Conservation (phyloP, 2,113 vertebrate species). For the Propithecus coquereli region DNA sequence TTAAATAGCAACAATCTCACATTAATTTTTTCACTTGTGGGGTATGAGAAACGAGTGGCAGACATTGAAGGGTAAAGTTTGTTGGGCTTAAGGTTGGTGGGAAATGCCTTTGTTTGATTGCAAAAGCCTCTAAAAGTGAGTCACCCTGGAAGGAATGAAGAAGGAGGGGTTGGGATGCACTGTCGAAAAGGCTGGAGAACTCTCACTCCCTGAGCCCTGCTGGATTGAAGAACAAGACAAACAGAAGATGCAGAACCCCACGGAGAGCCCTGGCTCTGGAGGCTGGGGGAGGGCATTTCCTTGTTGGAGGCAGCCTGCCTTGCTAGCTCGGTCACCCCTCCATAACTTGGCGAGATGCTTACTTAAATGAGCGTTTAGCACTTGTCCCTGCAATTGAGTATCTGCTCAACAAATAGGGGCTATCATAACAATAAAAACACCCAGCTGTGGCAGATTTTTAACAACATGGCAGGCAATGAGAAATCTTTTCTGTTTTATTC, state of each 20-base stretch:
- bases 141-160: slow-evolving; percentile 66
- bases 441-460: neutral
- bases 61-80: slow-evolving; percentile 77
- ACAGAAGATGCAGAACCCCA: slow-evolving; percentile 81
- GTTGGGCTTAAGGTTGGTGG: slow-evolving; percentile 82
- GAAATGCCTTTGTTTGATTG: slow-evolving; percentile 88
- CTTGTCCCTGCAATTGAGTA: too few species aligned
- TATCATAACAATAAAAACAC: neutral
- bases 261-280: slow-evolving; percentile 44
- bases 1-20: neutral
- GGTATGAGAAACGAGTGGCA: slow-evolving; percentile 81
- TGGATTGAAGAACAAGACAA: slow-evolving; percentile 87
- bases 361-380: too few species aligned
- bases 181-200: slow-evolving; percentile 79
- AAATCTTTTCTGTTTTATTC: slow-evolving; percentile 88
- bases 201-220: slow-evolving; percentile 74
- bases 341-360: neutral
- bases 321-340: neutral
- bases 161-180: slow-evolving; percentile 62
- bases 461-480: slow-evolving; percentile 74
- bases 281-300: slow-evolving; percentile 74
- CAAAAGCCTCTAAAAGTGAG: slow-evolving; percentile 82
- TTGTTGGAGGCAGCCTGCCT: slow-evolving; percentile 47
- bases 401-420: neutral
- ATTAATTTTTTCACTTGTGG: slow-evolving; percentile 48